Base-by-base conservation (phyloP, 2,888 invertebrate genomes). In the Pegoplata infirma region DNA sequence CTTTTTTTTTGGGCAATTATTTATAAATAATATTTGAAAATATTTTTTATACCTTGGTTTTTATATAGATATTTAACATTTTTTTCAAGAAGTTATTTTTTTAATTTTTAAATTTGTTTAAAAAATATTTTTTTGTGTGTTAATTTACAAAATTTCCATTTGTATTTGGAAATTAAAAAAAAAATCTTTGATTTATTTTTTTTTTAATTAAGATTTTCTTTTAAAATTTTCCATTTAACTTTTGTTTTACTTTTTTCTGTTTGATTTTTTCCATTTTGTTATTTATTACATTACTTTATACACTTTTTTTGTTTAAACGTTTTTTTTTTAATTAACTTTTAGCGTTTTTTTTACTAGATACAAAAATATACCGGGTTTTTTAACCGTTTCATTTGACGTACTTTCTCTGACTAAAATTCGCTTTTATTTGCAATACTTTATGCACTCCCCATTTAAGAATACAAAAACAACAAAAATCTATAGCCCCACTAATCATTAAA, bases 321-420 rank as follows among this genome's bases (percentile, higher is more conserved):
- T 40, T 32, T 32, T n/a, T n/a, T 32, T 40, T 40, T 40, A 40
- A 8, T 40, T 40, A 40, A 40, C 12, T 40, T 40, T n/a, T n/a
- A 10, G 36, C 36, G 36, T 14, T 40, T 51, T 14, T 51, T n/a
- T 23, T 19, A n/a, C 5, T 51, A 14, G 23, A 51, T 17, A 16
- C 28, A 47, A 55, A 58, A 19, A 47, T 71, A 49, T 51, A 71
- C 67, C 79, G 67, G 28, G 61, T 63, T 36, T 75, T 51, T 72
- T 85, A 86, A 86, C 88, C 86, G 87, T 85, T 87, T 85, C 85
- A 84, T 85, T 84, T 85, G 88, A 87, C 86, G 87, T 87, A 88
- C 88, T 89, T 89, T 89, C 89, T 89, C 89, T 88, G 86, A 89
- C 88, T 89, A 85, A 86, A 79, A 75, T 75, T 79, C 63, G 75